Conservation (phyloP, 2,888 invertebrate species). For the Phaonia tiefii region DNA sequence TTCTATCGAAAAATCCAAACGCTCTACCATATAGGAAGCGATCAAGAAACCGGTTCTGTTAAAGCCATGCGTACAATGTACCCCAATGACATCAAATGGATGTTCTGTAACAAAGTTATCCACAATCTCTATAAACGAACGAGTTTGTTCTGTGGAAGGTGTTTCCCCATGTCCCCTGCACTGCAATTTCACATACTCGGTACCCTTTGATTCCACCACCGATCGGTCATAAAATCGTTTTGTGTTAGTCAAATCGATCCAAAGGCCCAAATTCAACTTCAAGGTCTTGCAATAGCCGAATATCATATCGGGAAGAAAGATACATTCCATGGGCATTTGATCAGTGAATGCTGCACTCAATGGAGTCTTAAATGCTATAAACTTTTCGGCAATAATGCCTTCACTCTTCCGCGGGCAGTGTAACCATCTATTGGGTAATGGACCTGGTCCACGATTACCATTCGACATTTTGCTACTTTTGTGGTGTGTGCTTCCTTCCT, state of each 20-base stretch:
- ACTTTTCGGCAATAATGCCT: conserved; percentile 88
- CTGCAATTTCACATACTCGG: conserved; percentile 92
- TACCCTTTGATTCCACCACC: conserved; percentile 88
- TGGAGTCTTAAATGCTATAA: conserved; percentile 90
- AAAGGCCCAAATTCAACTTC: conserved; percentile 93
- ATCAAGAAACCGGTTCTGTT: conserved; percentile 98
- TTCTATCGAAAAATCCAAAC: conserved; percentile 90
- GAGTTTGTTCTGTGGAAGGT: conserved; percentile 92
- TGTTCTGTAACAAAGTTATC: conserved; percentile 89
- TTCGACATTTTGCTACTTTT: conserved; percentile 67
- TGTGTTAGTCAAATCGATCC: conserved; percentile 98
- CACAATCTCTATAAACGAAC: conserved; percentile 90
- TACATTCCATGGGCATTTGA: conserved; percentile 90
- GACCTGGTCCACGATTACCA: conserved; percentile 81
- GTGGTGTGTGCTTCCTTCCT: conserved; percentile 2
- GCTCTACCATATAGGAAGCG: conserved; percentile 93
- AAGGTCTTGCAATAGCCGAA: conserved; percentile 89
- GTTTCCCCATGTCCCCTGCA: conserved; percentile 97
- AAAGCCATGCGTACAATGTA: conserved; percentile 98
- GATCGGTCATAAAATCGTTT: conserved; percentile 93
- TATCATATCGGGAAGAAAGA: conserved; percentile 94
- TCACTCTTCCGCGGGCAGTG: conserved; percentile 92
- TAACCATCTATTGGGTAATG: conserved; percentile 93
- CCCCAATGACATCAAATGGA: conserved; percentile 87
- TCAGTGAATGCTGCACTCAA: conserved; percentile 90